Conservation (phyloP, 2,113 vertebrate species). For the Kryptolebias marmoratus region DNA sequence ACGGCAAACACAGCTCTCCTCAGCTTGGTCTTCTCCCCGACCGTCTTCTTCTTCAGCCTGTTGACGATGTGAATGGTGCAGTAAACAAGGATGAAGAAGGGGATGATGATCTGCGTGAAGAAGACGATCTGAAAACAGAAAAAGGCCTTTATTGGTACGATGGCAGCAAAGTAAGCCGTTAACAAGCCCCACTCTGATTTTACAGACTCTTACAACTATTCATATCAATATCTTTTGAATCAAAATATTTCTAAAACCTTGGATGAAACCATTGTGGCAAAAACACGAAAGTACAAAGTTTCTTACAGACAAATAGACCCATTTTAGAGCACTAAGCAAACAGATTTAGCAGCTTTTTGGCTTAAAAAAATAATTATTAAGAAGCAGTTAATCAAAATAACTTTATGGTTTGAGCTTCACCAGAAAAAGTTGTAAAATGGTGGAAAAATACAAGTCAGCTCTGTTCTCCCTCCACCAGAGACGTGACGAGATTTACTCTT, state of each 20-base stretch:
- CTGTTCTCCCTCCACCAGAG: not conserved
- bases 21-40: slow-evolving; percentile 76
- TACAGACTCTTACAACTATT: no score
- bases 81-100: slow-evolving; percentile 78
- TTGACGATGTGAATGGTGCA: slow-evolving; percentile 70
- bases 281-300: no score
- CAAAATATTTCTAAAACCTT: no score
- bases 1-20: slow-evolving; percentile 70
- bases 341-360: not conserved
- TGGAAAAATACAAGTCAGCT: not conserved
- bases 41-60: slow-evolving; percentile 69
- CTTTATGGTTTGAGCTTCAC: no score
- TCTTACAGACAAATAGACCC: no score
- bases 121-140: slow-evolving; percentile 52
- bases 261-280: no score
- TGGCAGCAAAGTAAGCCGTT: not conserved
- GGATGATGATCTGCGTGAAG: slow-evolving; percentile 79
- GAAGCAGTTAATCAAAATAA: no score
- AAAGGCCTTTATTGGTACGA: no score
- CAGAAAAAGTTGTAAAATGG: not conserved
- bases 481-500: not conserved
- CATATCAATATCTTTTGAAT: no score
- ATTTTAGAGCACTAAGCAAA: no score
- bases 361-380: not conserved
- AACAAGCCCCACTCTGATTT: no score